phyloP scores from a whole-genome alignment of 2,113 vertebrate species.

The Cranoglanis bouderius region DNA sequence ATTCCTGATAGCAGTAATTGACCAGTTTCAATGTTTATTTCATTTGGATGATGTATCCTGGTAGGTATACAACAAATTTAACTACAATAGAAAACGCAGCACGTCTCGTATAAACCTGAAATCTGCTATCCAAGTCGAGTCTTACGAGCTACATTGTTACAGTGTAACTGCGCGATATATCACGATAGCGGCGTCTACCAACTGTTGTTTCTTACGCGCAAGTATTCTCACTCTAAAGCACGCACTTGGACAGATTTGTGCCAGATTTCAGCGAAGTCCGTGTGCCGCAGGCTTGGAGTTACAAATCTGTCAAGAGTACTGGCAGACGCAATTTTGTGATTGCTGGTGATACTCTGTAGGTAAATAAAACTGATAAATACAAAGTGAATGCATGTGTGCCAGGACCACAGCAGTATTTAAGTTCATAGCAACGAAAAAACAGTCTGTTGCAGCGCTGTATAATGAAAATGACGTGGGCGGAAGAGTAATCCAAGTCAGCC shows the following conservation, averaged over 20 bases:
- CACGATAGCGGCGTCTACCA: constrained; percentile 6
- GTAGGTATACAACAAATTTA: neutral
- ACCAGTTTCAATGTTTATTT: neutral
- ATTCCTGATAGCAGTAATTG: neutral
- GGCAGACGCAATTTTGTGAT: constrained; percentile 13
- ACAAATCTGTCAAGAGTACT: constrained; percentile 12
- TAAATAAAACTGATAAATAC: constrained; percentile 12
- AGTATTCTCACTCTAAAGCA: constrained; percentile 1
- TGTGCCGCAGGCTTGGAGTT: constrained; percentile 31
- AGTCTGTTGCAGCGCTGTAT: constrained; percentile 48
- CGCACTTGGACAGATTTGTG: neutral
- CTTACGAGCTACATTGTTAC: neutral
- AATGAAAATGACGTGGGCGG: constrained; percentile 73
- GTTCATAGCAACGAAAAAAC: constrained; percentile 29
- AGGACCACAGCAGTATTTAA: constrained; percentile 16
- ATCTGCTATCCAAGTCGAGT: neutral
- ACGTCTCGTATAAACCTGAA: neutral
- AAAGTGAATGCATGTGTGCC: constrained; percentile 17
- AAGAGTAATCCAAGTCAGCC: constrained; percentile 77
- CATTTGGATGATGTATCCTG: neutral
- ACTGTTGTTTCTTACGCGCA: constrained; percentile 28
- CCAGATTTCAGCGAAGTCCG: neutral
- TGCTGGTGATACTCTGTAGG: neutral
- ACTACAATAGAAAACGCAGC: neutral
- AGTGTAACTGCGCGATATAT: neutral